Evolutionary conservation across 2,797 vertebrate genomes (phyloP).

Genomic region (Sardinella longiceps): DNA sequence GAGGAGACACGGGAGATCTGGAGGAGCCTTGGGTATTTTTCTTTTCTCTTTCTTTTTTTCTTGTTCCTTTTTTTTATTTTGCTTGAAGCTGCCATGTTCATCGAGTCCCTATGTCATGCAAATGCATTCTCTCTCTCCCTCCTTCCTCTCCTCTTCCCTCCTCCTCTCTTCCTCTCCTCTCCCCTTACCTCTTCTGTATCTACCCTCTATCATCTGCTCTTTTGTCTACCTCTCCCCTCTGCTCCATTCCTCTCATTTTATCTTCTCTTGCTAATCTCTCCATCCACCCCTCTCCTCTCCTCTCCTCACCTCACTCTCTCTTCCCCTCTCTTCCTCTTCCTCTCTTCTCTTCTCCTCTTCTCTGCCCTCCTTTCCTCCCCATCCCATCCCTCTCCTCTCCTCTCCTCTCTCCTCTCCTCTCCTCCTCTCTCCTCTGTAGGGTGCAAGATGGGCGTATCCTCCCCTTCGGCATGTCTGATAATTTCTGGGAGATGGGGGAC

Average conservation of each 20-base stretch:
- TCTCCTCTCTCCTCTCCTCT: neutral
- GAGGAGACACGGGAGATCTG: too few relatives aligned
- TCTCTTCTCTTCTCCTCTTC: neutral
- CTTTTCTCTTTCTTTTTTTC: too few relatives aligned
- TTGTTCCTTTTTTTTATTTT: too few relatives aligned
- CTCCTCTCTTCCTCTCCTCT: neutral
- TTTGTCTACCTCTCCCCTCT: neutral
- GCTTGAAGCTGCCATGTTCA: too few relatives aligned
- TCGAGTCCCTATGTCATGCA: too few relatives aligned
- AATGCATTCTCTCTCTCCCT: neutral
- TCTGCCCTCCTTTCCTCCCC: neutral
- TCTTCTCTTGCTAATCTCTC: too few relatives aligned
- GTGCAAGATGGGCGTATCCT: conserved; percentile 76
- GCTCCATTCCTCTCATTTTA: neutral
- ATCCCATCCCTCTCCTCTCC: neutral
- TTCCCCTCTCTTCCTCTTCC: neutral
- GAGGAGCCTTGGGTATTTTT: conserved; percentile 87
- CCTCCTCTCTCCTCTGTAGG: conserved; percentile 61
- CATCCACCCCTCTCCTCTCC: too few relatives aligned
- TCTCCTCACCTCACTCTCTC: too few relatives aligned
- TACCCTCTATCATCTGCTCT: neutral
- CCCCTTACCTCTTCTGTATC: neutral
- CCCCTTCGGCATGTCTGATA: conserved; percentile 81
- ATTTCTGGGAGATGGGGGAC: too few relatives aligned
- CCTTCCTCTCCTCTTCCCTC: neutral